Evolutionary conservation across 1,140 invertebrate species (phyloP).

Genomic region (Mizuhopecten yessoensis): DNA sequence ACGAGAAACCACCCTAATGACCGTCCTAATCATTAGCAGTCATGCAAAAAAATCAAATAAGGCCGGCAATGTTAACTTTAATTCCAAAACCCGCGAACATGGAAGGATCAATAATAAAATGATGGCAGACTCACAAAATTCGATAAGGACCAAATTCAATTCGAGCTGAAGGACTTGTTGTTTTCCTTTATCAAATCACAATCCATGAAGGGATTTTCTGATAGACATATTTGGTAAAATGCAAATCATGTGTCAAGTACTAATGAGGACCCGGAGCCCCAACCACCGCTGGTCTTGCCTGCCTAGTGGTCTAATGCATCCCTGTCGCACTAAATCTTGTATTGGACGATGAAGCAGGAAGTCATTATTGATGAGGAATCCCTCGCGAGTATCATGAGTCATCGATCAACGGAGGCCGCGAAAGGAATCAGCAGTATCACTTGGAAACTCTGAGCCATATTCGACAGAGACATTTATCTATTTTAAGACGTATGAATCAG

Average conservation of each 20-base stretch:
- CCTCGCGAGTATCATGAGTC: slow-evolving; percentile 7
- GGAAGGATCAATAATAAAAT: background rate
- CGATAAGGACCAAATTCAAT: slow-evolving; percentile 31
- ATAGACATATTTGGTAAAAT: slow-evolving; percentile 36
- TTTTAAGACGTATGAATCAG: slow-evolving; percentile 25
- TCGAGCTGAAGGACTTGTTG: slow-evolving; percentile 32
- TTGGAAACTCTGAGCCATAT: background rate
- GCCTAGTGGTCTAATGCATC: background rate
- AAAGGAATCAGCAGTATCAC: slow-evolving; percentile 5
- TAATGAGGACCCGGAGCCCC: background rate
- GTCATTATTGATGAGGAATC: slow-evolving; percentile 1
- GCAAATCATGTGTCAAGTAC: slow-evolving; percentile 24
- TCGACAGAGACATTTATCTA: background rate
- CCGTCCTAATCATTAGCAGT: background rate
- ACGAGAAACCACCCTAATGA: background rate
- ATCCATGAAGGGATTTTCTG: slow-evolving; percentile 15
- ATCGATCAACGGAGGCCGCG: background rate
- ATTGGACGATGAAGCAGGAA: slow-evolving; percentile 31
- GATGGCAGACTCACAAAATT: background rate
- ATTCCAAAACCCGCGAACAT: background rate
- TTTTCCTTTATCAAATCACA: slow-evolving; percentile 40
- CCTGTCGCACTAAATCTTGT: background rate
- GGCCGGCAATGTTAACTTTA: slow-evolving; percentile 6
- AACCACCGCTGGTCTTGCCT: background rate
- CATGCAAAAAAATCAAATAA: slow-evolving; percentile 34